Base-by-base conservation (phyloP, 30 jellyfish, hydroid and myxozoan genomes). In the Hydractinia echinata region DNA sequence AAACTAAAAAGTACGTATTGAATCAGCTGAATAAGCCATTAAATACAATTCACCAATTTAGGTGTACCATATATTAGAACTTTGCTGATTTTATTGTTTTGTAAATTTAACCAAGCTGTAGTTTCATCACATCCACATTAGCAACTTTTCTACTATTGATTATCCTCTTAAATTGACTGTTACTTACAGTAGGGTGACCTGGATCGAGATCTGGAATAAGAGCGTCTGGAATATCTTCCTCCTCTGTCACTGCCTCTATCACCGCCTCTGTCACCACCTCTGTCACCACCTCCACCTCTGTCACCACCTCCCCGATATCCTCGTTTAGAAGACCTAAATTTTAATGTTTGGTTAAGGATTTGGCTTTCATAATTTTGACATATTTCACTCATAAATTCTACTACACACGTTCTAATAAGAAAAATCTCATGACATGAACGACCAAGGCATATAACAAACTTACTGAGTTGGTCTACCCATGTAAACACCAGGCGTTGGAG, bases 401-500 rank as follows among this genome's bases (percentile, higher is more conserved):
- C 69, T 0, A 58, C 69, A 11, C 69, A 58, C 69, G 39, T 64
- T 64, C 74, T 1, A 13, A 64, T 6, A 13, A 58, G 19, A 58
- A 30, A 60, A 13, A 60, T 16, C 70, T 60, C 70, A 60, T 60
- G 53, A 68, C 53, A 71, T 68, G 53, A 68, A 68, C 13, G 53
- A 68, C 13, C 15, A 11, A 10, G 10, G 15, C 6, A 4, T 51
- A 50, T 14, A 76, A 76, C 30, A n/a, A 60, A 11, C 85, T 76
- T 83, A 92, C 98, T 92, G 76, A 53, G 99, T 61, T 58, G 97
- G 96, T 87, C 92, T 86, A 83, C 99, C 99, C 99, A 95, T 95
- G 82, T 95, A 95, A 13, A 95, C 99, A 55, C 99, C 99, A 82
- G 99, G 99, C 5, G 99, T 95, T 14, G 99, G 99, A 5, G 99